Conservation (phyloP, 2,113 vertebrate genomes). For the Calidris pugnax region DNA sequence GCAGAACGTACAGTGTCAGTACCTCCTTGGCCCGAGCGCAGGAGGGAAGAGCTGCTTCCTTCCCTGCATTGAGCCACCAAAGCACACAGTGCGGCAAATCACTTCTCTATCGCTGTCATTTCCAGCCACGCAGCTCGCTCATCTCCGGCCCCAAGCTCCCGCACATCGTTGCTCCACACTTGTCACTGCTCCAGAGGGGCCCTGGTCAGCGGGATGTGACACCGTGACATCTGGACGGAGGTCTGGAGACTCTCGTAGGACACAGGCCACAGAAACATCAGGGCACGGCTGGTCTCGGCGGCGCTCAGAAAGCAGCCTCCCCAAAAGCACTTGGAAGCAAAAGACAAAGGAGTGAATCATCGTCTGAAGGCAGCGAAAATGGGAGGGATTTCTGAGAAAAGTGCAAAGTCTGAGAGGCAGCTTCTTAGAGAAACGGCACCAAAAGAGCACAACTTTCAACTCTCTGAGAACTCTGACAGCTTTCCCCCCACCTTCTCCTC, state of each 20-base stretch:
- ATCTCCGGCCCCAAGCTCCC: fast-evolving
- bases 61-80: not conserved
- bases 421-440: not conserved
- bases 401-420: not conserved
- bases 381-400: conserved; percentile 57
- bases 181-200: not conserved
- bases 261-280: not conserved
- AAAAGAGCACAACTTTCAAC: not conserved
- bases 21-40: not conserved
- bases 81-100: not conserved
- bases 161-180: not conserved
- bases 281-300: fast-evolving
- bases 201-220: not conserved
- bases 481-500: not conserved
- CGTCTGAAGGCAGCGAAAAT: not conserved
- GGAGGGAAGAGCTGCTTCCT: conserved; percentile 9
- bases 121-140: not conserved
- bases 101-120: not conserved
- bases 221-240: not conserved
- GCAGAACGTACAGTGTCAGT: not conserved
- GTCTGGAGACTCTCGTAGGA: not conserved
- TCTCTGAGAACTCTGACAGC: not conserved
- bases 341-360: conserved; percentile 23
- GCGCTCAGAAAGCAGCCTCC: fast-evolving
- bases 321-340: not conserved